Evolutionary conservation across 2,888 invertebrate species (phyloP).

Genomic region (Rhingia campestris): DNA sequence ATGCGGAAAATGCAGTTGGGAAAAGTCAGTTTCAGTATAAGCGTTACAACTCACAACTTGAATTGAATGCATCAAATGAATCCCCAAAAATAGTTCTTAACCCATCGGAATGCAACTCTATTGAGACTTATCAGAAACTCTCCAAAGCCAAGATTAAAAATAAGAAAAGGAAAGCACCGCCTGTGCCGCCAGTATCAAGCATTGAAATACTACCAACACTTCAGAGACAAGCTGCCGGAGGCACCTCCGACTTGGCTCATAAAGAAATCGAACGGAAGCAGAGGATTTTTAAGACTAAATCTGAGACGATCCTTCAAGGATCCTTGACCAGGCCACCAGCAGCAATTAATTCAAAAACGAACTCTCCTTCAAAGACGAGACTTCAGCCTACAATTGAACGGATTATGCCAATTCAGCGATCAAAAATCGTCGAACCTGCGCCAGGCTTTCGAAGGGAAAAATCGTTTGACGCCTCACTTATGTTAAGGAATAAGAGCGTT

Average conservation of each 20-base stretch:
- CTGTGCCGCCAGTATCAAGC: slow-evolving; percentile 74
- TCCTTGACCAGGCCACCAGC: neutral
- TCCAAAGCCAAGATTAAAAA: slow-evolving; percentile 83
- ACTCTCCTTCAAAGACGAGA: neutral
- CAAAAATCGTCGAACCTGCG: neutral
- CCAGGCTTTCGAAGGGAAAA: slow-evolving; percentile 76
- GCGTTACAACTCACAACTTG: slow-evolving; percentile 18
- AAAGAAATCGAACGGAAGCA: slow-evolving; percentile 46
- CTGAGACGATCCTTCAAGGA: slow-evolving; percentile 84
- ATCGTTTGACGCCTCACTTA: slow-evolving; percentile 77
- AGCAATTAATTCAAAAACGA: neutral
- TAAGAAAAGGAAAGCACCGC: slow-evolving; percentile 90
- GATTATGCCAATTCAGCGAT: slow-evolving; percentile 1
- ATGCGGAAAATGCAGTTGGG: slow-evolving; percentile 45
- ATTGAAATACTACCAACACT: slow-evolving; percentile 79
- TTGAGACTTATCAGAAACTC: slow-evolving; percentile 57
- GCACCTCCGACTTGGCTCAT: neutral
- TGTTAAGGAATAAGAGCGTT: slow-evolving; percentile 54
- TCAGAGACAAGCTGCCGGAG: neutral
- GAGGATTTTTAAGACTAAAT: slow-evolving; percentile 89
- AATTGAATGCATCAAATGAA: neutral
- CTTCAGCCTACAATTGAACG: neutral
- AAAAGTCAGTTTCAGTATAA: neutral
- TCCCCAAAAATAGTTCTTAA: neutral
- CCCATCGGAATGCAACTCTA: slow-evolving; percentile 23